Evolutionary conservation across 92 coral and sea anemone species (phyloP).

Genomic region (Muricea muricata): DNA sequence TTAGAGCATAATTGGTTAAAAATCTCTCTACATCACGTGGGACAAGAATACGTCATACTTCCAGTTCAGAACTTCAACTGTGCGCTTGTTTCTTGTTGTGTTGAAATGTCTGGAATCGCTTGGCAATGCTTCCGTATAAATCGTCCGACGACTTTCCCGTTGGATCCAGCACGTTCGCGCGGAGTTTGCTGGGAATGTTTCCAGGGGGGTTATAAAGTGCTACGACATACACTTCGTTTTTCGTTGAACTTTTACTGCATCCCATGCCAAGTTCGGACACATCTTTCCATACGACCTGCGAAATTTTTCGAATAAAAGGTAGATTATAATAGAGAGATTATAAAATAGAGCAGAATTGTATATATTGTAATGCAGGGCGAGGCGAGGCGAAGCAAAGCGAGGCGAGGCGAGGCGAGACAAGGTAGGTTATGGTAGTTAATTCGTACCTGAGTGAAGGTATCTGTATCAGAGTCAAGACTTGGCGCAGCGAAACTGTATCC

Average conservation of each 20-base stretch:
- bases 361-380: not conserved
- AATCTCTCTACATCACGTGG: too few relatives aligned
- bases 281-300: constrained; percentile 82
- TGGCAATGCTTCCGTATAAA: constrained; percentile 68
- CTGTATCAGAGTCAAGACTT: constrained; percentile 65
- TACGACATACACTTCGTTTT: constrained; percentile 92
- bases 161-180: constrained; percentile 83
- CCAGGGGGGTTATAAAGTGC: constrained; percentile 93
- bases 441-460: constrained; percentile 76
- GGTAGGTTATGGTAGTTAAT: not conserved
- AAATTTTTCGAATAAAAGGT: constrained; percentile 64
- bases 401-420: too few relatives aligned
- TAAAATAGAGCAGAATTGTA: not conserved
- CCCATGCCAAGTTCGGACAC: constrained; percentile 95
- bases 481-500: constrained; percentile 97
- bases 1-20: too few relatives aligned
- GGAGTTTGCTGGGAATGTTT: constrained; percentile 71
- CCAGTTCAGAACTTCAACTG: not conserved
- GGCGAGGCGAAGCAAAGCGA: too few relatives aligned
- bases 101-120: constrained; percentile 24
- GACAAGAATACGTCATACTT: too few relatives aligned
- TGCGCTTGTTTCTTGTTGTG: not conserved
- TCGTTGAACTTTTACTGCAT: constrained; percentile 84
- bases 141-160: constrained; percentile 72
- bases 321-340: not conserved